phyloP scores from a whole-genome alignment of 2,113 vertebrate genomes.

The Microtus ochrogaster region DNA sequence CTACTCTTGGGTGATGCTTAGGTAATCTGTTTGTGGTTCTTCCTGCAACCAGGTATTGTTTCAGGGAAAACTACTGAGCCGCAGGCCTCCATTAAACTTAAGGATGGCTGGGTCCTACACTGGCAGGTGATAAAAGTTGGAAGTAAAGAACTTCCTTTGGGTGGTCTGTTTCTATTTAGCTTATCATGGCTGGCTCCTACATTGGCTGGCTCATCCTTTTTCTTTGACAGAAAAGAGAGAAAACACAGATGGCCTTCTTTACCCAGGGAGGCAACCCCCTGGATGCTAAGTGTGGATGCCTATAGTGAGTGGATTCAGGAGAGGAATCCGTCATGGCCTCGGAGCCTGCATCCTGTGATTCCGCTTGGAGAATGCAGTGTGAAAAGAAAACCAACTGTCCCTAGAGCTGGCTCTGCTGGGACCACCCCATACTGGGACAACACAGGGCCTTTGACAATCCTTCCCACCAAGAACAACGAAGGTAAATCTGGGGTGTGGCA shows the following conservation, averaged over 20 bases:
- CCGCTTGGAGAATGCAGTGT: neutral
- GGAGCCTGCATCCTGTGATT: neutral
- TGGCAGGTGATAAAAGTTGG: too few species aligned
- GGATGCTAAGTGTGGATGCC: neutral
- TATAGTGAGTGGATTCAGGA: rapidly evolving
- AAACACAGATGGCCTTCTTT: neutral
- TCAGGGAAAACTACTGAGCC: too few species aligned
- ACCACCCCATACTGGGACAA: neutral
- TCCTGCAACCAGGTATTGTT: too few species aligned
- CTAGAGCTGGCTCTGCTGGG: neutral
- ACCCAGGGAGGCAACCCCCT: neutral
- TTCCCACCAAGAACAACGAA: neutral
- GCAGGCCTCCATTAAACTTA: too few species aligned
- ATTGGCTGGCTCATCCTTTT: neutral
- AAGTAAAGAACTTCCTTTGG: too few species aligned
- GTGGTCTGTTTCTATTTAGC: too few species aligned
- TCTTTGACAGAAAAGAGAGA: conserved; percentile 18
- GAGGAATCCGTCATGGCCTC: neutral
- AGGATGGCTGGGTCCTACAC: too few species aligned
- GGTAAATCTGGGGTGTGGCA: neutral
- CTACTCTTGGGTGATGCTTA: too few species aligned
- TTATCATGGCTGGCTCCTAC: too few species aligned
- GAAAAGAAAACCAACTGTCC: neutral
- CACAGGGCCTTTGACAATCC: neutral
- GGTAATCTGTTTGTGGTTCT: too few species aligned